phyloP scores from a whole-genome alignment of 1,140 invertebrate species.

The Arctopsyche grandis region DNA sequence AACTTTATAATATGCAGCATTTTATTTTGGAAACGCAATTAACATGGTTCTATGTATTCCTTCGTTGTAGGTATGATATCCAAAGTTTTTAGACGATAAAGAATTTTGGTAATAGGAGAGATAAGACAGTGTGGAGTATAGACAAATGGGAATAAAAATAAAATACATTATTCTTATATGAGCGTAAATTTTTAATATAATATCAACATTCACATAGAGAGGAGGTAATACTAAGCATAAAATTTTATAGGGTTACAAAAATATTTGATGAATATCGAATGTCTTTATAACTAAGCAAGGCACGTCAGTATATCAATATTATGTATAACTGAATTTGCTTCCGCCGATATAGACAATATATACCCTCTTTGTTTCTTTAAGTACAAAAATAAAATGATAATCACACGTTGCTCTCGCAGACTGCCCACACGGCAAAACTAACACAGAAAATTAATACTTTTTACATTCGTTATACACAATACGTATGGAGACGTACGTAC shows the following conservation, averaged over 20 bases:
- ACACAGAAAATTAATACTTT: not conserved
- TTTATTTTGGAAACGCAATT: too few species aligned
- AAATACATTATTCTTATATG: not conserved
- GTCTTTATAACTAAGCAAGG: conserved; percentile 31
- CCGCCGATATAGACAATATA: not conserved
- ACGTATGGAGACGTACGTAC: not conserved
- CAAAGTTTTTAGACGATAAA: not conserved
- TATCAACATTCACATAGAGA: conserved; percentile 39
- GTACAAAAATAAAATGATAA: conserved; percentile 36
- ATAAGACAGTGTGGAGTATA: too few species aligned
- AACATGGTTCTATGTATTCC: too few species aligned
- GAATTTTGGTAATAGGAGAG: too few species aligned
- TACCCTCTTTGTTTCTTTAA: conserved; percentile 14
- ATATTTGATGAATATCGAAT: conserved; percentile 35
- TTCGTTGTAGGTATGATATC: too few species aligned
- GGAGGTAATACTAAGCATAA: conserved; percentile 19
- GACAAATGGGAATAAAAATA: not conserved
- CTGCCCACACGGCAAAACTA: not conserved
- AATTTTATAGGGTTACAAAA: conserved; percentile 40
- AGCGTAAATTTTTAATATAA: conserved; percentile 35
- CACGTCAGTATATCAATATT: conserved; percentile 35
- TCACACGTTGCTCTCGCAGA: not conserved
- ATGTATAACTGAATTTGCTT: conserved; percentile 19
- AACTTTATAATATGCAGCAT: too few species aligned
- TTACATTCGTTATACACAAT: not conserved